These are phyloP conservation scores for Hippopotamyrus pictus DNA, from an alignment of 2,797 vertebrate genomes.

Conservation along the genomic window DNA sequence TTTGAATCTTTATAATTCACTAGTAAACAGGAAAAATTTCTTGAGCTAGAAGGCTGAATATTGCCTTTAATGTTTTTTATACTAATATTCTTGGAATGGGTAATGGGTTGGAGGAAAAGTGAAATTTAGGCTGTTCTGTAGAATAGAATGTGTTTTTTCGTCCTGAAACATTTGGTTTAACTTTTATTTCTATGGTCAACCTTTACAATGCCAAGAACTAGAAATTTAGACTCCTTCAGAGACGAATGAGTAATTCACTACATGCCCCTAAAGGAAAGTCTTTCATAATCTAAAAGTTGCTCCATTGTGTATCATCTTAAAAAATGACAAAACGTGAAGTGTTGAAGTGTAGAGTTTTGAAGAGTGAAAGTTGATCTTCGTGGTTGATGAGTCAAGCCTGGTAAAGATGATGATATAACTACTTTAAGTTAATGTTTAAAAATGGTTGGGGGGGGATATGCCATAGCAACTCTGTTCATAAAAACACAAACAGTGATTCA, in stretches of 20 bases:
- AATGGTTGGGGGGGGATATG: not conserved
- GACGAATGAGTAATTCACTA: not conserved
- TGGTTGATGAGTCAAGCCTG: conserved; percentile 13
- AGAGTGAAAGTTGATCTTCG: not conserved
- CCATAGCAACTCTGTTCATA: conserved; percentile 43
- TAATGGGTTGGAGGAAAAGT: not conserved
- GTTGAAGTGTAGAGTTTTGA: not conserved
- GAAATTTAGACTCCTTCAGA: not conserved
- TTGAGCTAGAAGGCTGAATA: not conserved
- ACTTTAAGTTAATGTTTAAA: conserved; percentile 2
- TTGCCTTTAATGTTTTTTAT: not conserved
- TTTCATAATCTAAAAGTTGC: not conserved
- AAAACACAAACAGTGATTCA: not conserved
- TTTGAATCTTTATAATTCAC: not conserved
- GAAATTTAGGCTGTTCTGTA: not conserved
- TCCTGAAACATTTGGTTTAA: not conserved
- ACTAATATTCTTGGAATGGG: not conserved
- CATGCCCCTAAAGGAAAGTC: not conserved
- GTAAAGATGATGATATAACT: conserved; percentile 2
- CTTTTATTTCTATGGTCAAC: not conserved
- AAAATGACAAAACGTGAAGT: not conserved
- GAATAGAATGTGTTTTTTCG: not conserved
- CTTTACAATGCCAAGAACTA: not conserved
- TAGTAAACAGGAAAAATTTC: not conserved
- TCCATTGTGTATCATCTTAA: not conserved